Evolutionary conservation across 2,113 vertebrate species (phyloP), one percentile per base, ranked within the genome.

Genomic region (Nanorana parkeri): DNA sequence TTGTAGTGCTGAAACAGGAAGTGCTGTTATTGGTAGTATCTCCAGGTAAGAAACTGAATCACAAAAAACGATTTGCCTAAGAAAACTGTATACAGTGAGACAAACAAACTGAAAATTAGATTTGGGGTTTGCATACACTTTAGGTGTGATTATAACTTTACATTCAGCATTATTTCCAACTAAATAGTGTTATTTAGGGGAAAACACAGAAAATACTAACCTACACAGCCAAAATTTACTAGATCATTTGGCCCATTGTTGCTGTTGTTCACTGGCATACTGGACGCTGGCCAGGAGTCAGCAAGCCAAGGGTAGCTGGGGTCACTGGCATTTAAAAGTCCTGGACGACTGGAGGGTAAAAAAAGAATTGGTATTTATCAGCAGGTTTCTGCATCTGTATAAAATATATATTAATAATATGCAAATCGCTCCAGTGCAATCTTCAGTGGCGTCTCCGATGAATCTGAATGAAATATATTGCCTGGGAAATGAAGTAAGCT

Each of bases 281-380:
- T 98, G 63, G 96, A 96, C 65, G 97, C 94, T 55, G 98, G 98
- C 98, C 98, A 99, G 20, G 98, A 99, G 88, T 99, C 98, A 3
- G 98, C 97, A 86, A 99, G 94, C 98, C 98, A 99, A 75, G 97
- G 98, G 83, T 99, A 99, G 67, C 89, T 95, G 20, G 97, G 94
- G 86, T 99, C 98, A 83, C 95, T 92, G 67, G 95, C 91, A 84
- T 97, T 98, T 81, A 99, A 89, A 81, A 99, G 90, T 84, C 98
- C 98, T 68, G 97, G 97, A 24, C 97, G 96, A 86, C 98, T 99
- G 86, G 58, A 88, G 83, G 28, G 86, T 87, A 76, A 80, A 86
- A 28, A 54, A 66, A 78, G 52, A 13, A 54, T 32, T 13, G 66
- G 61, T 82, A 75, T 58, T 75, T 23, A 64, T 73, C 65, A 68